Evolutionary conservation across 2,113 vertebrate genomes (phyloP), one percentile per base, ranked within the genome.

Genomic region (Brevimyrus niger): DNA sequence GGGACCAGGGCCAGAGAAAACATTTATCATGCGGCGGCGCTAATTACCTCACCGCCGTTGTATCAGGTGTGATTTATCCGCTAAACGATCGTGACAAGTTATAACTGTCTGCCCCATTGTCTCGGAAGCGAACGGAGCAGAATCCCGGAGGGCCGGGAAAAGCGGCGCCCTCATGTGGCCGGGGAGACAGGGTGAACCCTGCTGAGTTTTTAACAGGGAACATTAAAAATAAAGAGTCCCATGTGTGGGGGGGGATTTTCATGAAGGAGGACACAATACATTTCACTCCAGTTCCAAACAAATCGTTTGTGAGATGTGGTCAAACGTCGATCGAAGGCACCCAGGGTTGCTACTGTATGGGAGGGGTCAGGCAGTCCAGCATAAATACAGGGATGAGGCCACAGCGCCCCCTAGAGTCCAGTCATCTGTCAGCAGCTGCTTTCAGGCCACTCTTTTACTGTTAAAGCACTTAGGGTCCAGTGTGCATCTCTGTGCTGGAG

Each of bases 61-160:
- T 53, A 31, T 87, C 50, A 31, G 47, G 23, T 51, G 50, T 17
- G 8, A 87, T 53, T 87, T 87, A 87, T 87, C 47, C 17, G 31
- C 50, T 87, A 87, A 87, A 87, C 50, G 85, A 53, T 53, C 47
- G 27, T 55, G 85, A 87, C 85, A 87, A 87, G 85, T 87, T 87
- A 47, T 87, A 50, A 87, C 35, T 87, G 48, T 87, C 50, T 6
- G 13, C 53, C 17, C 47, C 48, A 0, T 87, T 15, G 4, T 38
- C 47, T 15, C n/a, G 5, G n/a, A 53, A 15, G 6, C 17, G 3
- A 85, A 85, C 5, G 10, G 10, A 83, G 42, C 80, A 19, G 8
- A 8, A 9, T 44, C 21, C 8, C 44, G 17, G 42, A 44, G 38
- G 13, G 84, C 23, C 2, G 21, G 44, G 21, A 10, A 7, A 21